phyloP scores from a whole-genome alignment of 2,797 vertebrate species.

The Spondyliosoma cantharus region DNA sequence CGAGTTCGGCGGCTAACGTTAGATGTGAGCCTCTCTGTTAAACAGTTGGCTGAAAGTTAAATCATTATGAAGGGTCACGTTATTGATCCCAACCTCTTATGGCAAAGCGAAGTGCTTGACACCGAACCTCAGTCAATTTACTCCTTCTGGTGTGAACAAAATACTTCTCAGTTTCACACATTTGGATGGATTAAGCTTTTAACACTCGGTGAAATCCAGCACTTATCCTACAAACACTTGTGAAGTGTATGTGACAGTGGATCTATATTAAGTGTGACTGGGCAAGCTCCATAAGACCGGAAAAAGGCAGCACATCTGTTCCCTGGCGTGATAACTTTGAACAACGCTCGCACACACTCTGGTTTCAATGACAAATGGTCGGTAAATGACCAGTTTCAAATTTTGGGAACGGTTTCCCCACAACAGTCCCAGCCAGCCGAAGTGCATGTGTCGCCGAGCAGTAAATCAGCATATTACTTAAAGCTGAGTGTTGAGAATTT shows the following conservation, averaged over 20 bases:
- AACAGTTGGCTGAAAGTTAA: constrained; percentile 78
- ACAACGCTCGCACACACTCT: constrained; percentile 59
- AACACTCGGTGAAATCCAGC: constrained; percentile 83
- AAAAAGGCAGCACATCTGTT: constrained; percentile 82
- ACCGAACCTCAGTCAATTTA: constrained; percentile 80
- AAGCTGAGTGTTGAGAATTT: constrained; percentile 48
- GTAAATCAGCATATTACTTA: constrained; percentile 58
- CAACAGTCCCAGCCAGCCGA: constrained; percentile 23
- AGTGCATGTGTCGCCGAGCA: constrained; percentile 19
- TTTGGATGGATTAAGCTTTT: constrained; percentile 85
- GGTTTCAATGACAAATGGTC: constrained; percentile 60
- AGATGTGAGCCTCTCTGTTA: constrained; percentile 20
- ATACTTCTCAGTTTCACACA: constrained; percentile 86
- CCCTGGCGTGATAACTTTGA: constrained; percentile 72
- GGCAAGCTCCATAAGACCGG: constrained; percentile 64
- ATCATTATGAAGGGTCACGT: constrained; percentile 71
- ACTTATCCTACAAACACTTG: constrained; percentile 82
- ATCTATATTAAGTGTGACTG: constrained; percentile 83
- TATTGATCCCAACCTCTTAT: constrained; percentile 75
- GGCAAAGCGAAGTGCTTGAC: constrained; percentile 77
- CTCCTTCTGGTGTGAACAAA: constrained; percentile 85
- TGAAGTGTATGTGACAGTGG: constrained; percentile 78
- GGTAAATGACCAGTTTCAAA: constrained; percentile 46
- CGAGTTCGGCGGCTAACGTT: constrained; percentile 13
- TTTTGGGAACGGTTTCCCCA: constrained; percentile 37